Conservation (phyloP, 1,140 invertebrate species). For the Diabrotica virgifera region DNA sequence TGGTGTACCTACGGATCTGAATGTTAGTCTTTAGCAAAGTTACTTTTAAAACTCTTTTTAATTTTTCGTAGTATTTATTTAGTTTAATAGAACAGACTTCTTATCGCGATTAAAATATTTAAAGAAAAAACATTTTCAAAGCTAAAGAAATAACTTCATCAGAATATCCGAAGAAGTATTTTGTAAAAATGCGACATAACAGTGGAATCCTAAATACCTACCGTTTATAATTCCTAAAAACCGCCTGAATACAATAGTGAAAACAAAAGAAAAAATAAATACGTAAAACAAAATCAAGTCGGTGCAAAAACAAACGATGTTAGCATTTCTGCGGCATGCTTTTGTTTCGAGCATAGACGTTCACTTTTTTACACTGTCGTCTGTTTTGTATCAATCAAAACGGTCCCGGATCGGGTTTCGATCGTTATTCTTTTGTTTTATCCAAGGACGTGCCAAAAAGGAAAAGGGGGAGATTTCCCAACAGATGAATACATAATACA, state of each 20-base stretch:
- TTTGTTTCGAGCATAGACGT: slow-evolving; percentile 36
- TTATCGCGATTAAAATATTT: too few relatives aligned
- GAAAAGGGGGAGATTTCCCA: not conserved
- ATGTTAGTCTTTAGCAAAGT: too few relatives aligned
- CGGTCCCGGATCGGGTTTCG: slow-evolving; percentile 26
- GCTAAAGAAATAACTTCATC: not conserved
- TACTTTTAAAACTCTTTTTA: too few relatives aligned
- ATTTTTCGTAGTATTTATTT: too few relatives aligned
- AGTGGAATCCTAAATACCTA: slow-evolving; percentile 37
- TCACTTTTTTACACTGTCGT: slow-evolving; percentile 40
- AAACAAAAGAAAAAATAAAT: slow-evolving; percentile 32
- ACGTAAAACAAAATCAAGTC: slow-evolving; percentile 28
- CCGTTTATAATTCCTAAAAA: slow-evolving; percentile 40
- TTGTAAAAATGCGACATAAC: slow-evolving; percentile 38
- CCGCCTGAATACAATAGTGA: slow-evolving; percentile 40
- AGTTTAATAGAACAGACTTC: too few relatives aligned
- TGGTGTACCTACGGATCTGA: too few relatives aligned
- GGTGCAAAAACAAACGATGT: slow-evolving; percentile 36
- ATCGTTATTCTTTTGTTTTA: slow-evolving; percentile 29
- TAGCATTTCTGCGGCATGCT: slow-evolving; percentile 41
- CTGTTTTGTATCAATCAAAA: slow-evolving; percentile 46
- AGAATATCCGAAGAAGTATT: slow-evolving; percentile 23
- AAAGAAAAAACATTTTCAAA: too few relatives aligned
- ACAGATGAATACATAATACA: too few relatives aligned
- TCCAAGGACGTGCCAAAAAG: not conserved